Conservation (phyloP, 2,888 invertebrate genomes). For the Macrophya alboannulata region DNA sequence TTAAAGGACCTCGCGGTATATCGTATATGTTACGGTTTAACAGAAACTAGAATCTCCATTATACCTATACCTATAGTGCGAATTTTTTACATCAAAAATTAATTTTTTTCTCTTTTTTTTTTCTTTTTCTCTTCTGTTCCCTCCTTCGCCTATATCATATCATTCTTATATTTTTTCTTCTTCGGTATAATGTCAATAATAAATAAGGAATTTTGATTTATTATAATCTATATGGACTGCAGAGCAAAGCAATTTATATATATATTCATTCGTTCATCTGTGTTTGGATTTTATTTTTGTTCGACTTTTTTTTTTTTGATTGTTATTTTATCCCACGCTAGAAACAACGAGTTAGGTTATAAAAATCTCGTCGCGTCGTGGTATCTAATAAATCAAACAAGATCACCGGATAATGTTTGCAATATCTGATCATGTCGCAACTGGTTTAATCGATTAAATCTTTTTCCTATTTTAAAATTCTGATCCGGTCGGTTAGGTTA, state of each 20-base stretch:
- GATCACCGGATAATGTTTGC: slow-evolving; percentile 16
- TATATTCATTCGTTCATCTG: background rate
- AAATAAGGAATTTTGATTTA: background rate
- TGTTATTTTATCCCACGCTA: background rate
- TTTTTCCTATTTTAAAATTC: slow-evolving; percentile 10
- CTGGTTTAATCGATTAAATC: slow-evolving; percentile 5
- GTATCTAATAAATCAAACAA: slow-evolving; percentile 7
- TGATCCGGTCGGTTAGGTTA: background rate
- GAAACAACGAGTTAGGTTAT: background rate
- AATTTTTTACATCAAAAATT: background rate
- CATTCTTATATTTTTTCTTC: no score
- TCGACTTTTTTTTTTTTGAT: background rate
- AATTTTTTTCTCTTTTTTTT: background rate
- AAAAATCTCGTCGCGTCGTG: background rate
- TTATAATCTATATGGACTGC: background rate
- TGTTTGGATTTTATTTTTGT: background rate
- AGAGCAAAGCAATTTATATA: background rate
- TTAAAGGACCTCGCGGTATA: background rate
- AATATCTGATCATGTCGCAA: background rate
- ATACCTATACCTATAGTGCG: no score
- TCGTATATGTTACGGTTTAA: background rate
- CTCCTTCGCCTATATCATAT: no score
- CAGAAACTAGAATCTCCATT: background rate
- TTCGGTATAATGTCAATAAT: no score
- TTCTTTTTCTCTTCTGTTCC: no score